Evolutionary conservation across 2,113 vertebrate genomes (phyloP).

Genomic region (Collichthys lucidus): DNA sequence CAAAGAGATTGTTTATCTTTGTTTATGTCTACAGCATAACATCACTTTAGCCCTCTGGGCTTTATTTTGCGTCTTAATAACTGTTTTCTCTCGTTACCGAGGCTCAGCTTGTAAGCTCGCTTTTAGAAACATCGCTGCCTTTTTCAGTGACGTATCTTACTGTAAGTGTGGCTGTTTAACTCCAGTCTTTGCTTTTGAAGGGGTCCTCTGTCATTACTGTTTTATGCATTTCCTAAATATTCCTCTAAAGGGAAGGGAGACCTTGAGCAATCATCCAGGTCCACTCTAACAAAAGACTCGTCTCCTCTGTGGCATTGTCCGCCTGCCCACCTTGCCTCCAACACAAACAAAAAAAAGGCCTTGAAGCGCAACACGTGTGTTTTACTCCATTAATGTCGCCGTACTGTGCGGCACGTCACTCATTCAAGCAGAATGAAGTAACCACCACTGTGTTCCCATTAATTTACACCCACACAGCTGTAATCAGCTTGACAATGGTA

Average conservation of each 20-base stretch:
- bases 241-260: conserved; percentile 12
- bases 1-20: conserved; percentile 21
- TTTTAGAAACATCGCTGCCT: not conserved
- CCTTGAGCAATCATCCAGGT: conserved; percentile 6
- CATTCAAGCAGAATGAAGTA: conserved; percentile 43
- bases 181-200: conserved; percentile 30
- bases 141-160: not conserved
- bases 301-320: conserved; percentile 23
- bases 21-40: conserved; percentile 22
- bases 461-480: conserved; percentile 53
- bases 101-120: conserved; percentile 32
- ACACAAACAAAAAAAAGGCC: conserved; percentile 26
- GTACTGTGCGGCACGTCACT: not conserved
- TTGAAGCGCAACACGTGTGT: conserved; percentile 4
- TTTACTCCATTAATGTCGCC: conserved; percentile 36
- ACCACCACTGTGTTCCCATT: conserved; percentile 32
- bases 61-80: conserved; percentile 29
- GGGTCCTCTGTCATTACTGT: conserved; percentile 14
- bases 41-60: conserved; percentile 18
- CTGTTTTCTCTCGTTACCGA: conserved; percentile 26
- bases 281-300: conserved; percentile 6
- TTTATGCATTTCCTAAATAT: conserved; percentile 9
- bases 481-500: conserved; percentile 45
- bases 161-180: not conserved
- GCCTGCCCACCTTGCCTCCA: conserved; percentile 29